Evolutionary conservation across 2,797 vertebrate genomes (phyloP).

Genomic region (Schizopygopsis pylzovi): DNA sequence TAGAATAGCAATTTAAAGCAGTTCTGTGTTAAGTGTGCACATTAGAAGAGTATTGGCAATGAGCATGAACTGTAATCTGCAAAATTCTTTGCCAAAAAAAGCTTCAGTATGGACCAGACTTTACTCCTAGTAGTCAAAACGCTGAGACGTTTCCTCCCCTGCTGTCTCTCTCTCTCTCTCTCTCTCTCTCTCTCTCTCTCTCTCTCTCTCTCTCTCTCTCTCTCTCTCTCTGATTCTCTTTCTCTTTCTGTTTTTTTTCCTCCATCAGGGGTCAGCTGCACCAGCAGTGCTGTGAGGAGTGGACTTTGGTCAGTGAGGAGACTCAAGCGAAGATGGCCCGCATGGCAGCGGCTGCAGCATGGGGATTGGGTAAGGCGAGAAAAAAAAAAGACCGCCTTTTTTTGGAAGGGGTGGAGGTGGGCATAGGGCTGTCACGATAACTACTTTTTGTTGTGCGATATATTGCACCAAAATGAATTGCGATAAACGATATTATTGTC

Average conservation of each 20-base stretch:
- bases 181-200: background rate
- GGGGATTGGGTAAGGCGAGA: conserved; percentile 88
- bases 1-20: background rate
- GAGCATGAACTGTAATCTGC: background rate
- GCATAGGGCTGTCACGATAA: too few relatives aligned
- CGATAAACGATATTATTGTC: too few relatives aligned
- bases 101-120: background rate
- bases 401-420: too few relatives aligned
- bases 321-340: conserved; percentile 98
- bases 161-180: background rate
- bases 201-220: background rate
- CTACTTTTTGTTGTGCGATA: too few relatives aligned
- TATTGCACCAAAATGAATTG: too few relatives aligned
- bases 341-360: conserved; percentile 97
- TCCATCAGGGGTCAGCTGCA: conserved; percentile 93
- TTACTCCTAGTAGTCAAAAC: background rate
- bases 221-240: background rate
- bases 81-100: background rate
- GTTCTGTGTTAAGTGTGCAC: background rate
- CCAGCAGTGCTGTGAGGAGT: conserved; percentile 98
- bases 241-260: conserved; percentile 29
- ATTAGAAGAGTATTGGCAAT: background rate
- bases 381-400: background rate
- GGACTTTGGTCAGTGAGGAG: conserved; percentile 95
- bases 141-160: background rate